These are phyloP conservation scores for Zaprionus vittiger DNA, from an alignment of 1,140 invertebrate species.

Conservation along the genomic window DNA sequence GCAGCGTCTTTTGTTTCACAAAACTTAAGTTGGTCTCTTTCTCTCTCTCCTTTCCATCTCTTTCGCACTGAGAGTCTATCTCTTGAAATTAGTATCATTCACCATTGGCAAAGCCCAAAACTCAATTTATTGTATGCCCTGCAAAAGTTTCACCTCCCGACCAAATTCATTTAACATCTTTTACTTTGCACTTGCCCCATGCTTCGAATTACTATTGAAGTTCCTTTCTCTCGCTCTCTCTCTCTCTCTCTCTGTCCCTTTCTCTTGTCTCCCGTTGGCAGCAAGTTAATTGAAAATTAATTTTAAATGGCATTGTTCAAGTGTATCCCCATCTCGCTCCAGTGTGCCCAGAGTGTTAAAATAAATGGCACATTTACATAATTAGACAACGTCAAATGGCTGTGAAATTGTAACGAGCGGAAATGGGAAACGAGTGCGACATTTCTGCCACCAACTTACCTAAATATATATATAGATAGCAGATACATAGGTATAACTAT, in stretches of 20 bases:
- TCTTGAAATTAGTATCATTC: constrained; percentile 69
- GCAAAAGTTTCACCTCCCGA: constrained; percentile 13
- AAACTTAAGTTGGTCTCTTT: constrained; percentile 38
- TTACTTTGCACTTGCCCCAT: constrained; percentile 12
- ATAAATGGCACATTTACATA: constrained; percentile 68
- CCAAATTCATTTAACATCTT: constrained; percentile 34
- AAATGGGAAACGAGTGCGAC: constrained; percentile 42
- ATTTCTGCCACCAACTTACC: background rate
- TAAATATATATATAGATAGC: constrained; percentile 5
- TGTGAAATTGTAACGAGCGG: constrained; percentile 61
- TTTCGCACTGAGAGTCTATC: background rate
- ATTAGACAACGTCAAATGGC: constrained; percentile 64
- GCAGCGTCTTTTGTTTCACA: constrained; percentile 21
- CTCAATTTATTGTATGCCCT: constrained; percentile 61
- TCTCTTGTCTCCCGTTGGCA: background rate
- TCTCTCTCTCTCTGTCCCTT: background rate
- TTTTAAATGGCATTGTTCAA: constrained; percentile 76
- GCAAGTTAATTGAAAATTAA: constrained; percentile 80
- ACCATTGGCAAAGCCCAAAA: constrained; percentile 52
- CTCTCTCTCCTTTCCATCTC: constrained; percentile 27
- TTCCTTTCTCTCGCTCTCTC: background rate
- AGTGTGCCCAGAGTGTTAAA: constrained; percentile 27
- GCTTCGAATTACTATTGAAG: constrained; percentile 25
- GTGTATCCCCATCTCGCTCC: constrained; percentile 42
- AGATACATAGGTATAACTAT: background rate